phyloP scores from a whole-genome alignment of 2,797 vertebrate genomes.

The Mus spretus region DNA sequence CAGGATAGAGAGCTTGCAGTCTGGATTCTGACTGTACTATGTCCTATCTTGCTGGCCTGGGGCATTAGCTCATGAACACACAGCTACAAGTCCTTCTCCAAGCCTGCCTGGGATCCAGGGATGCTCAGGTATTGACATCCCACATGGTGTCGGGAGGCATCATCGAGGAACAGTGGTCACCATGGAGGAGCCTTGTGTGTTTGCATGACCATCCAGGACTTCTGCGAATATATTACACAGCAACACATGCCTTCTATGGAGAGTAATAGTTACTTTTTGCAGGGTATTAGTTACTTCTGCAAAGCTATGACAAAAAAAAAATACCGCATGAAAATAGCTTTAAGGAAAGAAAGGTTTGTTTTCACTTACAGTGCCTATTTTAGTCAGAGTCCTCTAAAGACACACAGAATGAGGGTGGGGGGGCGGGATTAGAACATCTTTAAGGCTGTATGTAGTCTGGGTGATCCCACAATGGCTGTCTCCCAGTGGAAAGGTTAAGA shows the following conservation, averaged over 20 bases:
- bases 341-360: not conserved
- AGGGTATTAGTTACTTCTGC: not conserved
- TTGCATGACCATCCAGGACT: not conserved
- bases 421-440: not conserved
- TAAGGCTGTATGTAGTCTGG: not conserved
- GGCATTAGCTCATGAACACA: not conserved
- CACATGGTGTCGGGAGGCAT: not conserved
- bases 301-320: conserved; percentile 7
- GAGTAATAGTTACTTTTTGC: not conserved
- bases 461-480: not conserved
- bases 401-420: not conserved
- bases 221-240: not conserved
- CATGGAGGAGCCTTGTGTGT: not conserved
- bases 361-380: not conserved
- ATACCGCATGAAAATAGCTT: not conserved
- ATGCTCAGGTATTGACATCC: not conserved
- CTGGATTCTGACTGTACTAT: not conserved
- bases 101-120: not conserved
- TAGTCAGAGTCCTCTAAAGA: not conserved
- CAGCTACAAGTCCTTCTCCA: not conserved
- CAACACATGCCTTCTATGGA: not conserved
- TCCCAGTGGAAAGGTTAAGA: not conserved
- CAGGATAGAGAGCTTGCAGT: not conserved
- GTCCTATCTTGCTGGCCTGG: not conserved
- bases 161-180: not conserved